These are phyloP conservation scores for Plectropomus leopardus DNA, from an alignment of 2,113 vertebrate genomes.

Conservation along the genomic window DNA sequence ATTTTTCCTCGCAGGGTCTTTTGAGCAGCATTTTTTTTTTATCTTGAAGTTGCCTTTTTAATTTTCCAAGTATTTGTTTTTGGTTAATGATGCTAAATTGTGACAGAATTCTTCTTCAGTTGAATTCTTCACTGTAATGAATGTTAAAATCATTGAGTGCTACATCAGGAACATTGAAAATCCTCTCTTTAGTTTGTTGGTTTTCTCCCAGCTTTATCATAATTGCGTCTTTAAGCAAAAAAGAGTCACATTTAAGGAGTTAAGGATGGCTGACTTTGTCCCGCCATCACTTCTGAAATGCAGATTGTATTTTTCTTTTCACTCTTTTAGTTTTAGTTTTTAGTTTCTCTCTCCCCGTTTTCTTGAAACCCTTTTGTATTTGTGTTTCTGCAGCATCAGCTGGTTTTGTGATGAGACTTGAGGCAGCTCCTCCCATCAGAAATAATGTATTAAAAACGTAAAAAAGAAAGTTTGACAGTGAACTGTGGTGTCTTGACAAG, in stretches of 20 bases:
- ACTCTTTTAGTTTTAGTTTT: too few species aligned
- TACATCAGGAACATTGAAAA: too few species aligned
- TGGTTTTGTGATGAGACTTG: conserved; percentile 28
- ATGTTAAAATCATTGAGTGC: background rate
- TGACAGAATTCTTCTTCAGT: background rate
- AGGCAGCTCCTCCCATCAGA: conserved; percentile 35
- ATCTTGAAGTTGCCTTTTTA: conserved; percentile 43
- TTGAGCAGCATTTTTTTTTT: background rate
- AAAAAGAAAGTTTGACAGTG: background rate
- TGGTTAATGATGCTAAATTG: background rate
- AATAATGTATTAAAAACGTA: conserved; percentile 34
- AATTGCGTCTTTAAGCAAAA: too few species aligned
- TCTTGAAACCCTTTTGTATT: background rate
- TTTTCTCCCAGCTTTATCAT: background rate
- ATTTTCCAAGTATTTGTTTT: background rate
- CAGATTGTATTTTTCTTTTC: too few species aligned
- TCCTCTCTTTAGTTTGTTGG: too few species aligned
- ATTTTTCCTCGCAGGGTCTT: background rate
- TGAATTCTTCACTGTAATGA: background rate
- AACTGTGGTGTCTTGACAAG: background rate
- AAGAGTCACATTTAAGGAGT: too few species aligned
- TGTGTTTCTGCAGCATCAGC: conserved; percentile 12
- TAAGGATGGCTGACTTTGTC: too few species aligned
- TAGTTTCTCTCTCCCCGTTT: background rate
- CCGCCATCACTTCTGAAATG: background rate